These are phyloP conservation scores for Gymnothorax reevesii DNA, from an alignment of 2,797 vertebrate species.

Conservation along the genomic window DNA sequence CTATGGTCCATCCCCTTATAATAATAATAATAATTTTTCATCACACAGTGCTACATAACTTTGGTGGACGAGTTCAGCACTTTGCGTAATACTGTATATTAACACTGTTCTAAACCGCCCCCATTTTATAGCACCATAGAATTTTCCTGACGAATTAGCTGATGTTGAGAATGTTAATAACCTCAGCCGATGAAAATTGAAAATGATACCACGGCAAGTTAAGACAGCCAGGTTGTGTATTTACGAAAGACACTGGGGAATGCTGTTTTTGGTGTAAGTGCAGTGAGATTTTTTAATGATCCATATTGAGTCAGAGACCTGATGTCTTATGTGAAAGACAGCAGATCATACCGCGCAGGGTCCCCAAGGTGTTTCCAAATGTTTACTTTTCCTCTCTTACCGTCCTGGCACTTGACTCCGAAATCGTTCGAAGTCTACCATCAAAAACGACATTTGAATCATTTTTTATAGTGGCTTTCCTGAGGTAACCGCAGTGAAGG, in stretches of 20 bases:
- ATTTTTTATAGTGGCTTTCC: no score
- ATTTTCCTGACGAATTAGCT: not conserved
- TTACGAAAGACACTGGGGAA: not conserved
- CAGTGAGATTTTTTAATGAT: not conserved
- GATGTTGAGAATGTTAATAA: not conserved
- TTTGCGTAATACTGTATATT: no score
- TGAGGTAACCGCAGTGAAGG: no score
- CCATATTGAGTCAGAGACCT: not conserved
- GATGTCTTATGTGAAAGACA: no score
- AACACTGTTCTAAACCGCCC: not conserved
- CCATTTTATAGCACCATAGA: not conserved
- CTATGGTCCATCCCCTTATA: not conserved
- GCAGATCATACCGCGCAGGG: no score
- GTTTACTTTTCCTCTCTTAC: no score
- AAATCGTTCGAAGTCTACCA: no score
- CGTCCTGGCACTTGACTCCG: no score
- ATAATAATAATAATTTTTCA: not conserved
- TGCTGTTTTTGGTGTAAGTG: not conserved
- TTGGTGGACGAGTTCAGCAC: no score
- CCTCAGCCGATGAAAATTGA: not conserved
- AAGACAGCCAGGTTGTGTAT: not conserved
- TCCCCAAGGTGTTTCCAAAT: no score
- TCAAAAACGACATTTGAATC: no score
- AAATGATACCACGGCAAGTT: not conserved
- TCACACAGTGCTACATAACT: not conserved